phyloP scores from a whole-genome alignment of 1,140 invertebrate genomes.

The Neuroterus valhalla region DNA sequence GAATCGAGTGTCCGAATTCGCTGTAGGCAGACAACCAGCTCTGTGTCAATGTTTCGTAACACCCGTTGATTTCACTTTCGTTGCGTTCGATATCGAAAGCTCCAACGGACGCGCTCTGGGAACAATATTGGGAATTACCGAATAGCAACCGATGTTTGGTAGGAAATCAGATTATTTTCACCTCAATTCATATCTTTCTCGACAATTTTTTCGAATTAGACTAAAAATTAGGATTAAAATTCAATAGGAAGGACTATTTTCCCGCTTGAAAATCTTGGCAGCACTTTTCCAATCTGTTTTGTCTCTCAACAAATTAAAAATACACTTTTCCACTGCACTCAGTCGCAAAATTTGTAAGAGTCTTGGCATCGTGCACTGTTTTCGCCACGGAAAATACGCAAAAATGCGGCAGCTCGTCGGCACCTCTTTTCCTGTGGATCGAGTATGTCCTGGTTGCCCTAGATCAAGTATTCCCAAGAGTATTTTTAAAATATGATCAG shows the following conservation, averaged over 20 bases:
- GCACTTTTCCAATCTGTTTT: background rate
- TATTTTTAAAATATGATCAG: constrained; percentile 65
- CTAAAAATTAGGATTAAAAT: background rate
- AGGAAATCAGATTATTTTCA: too few species aligned
- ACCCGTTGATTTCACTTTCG: constrained; percentile 61
- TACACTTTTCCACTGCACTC: background rate
- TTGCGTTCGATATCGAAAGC: constrained; percentile 51
- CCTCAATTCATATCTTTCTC: too few species aligned
- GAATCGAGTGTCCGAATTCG: background rate
- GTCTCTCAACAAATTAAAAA: constrained; percentile 5
- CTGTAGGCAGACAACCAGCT: constrained; percentile 48
- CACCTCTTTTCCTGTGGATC: constrained; percentile 45
- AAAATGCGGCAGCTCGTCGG: constrained; percentile 30
- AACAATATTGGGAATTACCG: background rate
- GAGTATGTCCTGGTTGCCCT: constrained; percentile 64
- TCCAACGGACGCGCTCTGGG: background rate
- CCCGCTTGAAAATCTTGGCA: background rate
- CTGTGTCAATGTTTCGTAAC: constrained; percentile 60
- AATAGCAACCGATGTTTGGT: too few species aligned
- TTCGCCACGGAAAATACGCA: constrained; percentile 31
- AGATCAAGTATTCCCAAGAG: constrained; percentile 62
- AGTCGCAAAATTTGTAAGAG: background rate
- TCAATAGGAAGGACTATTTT: background rate
- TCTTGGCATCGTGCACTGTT: constrained; percentile 3
- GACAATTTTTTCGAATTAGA: background rate